Percentiles rank a stretch among this genome's conserved stretches.
phyloP scores from a whole-genome alignment of 2,113 vertebrate species.

The Cynoglossus semilaevis region DNA sequence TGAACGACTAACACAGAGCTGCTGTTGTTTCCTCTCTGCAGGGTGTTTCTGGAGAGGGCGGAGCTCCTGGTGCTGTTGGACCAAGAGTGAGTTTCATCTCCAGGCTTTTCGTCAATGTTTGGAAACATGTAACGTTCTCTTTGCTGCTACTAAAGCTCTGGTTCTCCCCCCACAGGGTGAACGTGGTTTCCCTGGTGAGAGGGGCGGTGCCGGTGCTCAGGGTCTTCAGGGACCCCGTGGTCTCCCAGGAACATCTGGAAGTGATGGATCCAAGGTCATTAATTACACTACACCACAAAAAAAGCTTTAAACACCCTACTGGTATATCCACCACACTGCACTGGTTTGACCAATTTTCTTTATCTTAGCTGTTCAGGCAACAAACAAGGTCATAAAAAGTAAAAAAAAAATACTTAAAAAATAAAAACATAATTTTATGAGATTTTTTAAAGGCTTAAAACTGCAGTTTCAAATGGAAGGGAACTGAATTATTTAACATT shows the following conservation, averaged over 20 bases:
- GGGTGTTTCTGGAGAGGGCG: constrained; percentile 93
- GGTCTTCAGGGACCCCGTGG: constrained; percentile 92
- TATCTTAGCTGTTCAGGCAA: too few species aligned
- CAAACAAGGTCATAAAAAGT: too few species aligned
- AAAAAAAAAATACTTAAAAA: too few species aligned
- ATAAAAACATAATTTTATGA: too few species aligned
- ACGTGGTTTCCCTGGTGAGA: constrained; percentile 96
- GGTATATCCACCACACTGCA: too few species aligned
- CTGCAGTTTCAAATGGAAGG: too few species aligned
- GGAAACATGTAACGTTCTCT: neutral
- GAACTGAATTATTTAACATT: too few species aligned
- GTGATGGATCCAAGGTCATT: constrained; percentile 93
- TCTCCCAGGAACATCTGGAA: constrained; percentile 94
- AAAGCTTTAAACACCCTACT: neutral
- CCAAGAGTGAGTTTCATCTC: constrained; percentile 84
- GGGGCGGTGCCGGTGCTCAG: constrained; percentile 87
- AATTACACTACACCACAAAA: neutral
- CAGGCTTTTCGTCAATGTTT: neutral
- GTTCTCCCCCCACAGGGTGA: constrained; percentile 80
- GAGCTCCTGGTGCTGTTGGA: constrained; percentile 85
- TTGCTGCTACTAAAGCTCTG: neutral
- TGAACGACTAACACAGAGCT: neutral
- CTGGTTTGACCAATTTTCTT: too few species aligned
- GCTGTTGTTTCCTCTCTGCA: constrained; percentile 53
- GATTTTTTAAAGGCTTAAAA: too few species aligned